Base-by-base conservation (phyloP, 1,140 invertebrate genomes). In the Bombus superbus region DNA sequence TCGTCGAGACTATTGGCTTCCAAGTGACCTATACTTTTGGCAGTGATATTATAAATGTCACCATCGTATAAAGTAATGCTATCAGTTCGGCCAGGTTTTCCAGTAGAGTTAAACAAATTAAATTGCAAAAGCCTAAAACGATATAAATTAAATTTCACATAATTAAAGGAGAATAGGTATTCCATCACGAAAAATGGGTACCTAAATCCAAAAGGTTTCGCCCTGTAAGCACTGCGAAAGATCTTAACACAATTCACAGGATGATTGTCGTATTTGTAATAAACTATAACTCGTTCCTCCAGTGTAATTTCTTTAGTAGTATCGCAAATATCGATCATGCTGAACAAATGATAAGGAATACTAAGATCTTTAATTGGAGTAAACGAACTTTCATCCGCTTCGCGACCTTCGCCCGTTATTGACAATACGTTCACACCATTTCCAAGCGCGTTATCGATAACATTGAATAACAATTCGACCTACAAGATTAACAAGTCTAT, bases 181-280 rank as follows among this genome's bases (percentile, higher is more conserved):
- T n/a, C 32, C 3, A 53, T 13, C 32, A 1, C 5, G 40, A 4
- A 32, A 64, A 32, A 11, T n/a, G 73, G 78, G 90, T 88, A 96
- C 96, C 96, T 96, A 91, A 99, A 98, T 35, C 98, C 98, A 92
- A 99, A 97, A 13, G 97, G 97, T 93, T 99, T 99, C 0, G 98
- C 96, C 91, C 97, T 96, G 85, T 97, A 98, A 66, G 97, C 96
- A 88, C 97, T 98, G 66, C 97, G 97, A 91, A 99, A 99, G 89
- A 99, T 99, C 95, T 99, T 99, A 0, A 99, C 98, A 94, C 99
- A 99, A 94, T 99, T 99, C 0, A 99, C 97, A 0, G 98, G 98
- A 94, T 97, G 97, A 91, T 99, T 99, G 88, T 99, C 98, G 90
- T 99, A 99, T 94, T 99, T 99, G 94, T 99, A 99, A 94, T 99